Evolutionary conservation across 2,113 vertebrate species (phyloP), one percentile per base, ranked within the genome.

Genomic region (Labeo catla): DNA sequence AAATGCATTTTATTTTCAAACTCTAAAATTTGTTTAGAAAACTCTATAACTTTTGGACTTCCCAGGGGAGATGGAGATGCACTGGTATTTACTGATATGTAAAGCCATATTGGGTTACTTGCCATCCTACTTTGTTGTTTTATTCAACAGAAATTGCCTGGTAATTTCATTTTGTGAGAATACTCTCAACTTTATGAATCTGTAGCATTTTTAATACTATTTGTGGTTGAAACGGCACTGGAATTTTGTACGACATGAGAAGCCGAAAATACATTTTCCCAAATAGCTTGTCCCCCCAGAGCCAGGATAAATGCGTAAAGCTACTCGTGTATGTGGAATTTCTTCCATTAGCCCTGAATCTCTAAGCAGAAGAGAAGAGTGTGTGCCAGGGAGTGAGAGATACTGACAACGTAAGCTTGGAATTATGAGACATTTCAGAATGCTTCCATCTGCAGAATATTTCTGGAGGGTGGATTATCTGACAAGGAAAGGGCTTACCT

Each of bases 391-490:
- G 86, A 93, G 92, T 91, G 94, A 86, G 90, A 93, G 91, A 93
- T 92, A 92, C 90, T 92, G 92, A 94, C 94, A 94, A 93, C 93
- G 92, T 95, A 94, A 95, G 93, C 93, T 92, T 84, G 86, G 93
- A 91, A 92, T 95, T 95, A 95, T 92, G 89, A 94, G 92, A 84
- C 91, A 77, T 94, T 94, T 94, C 91, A 92, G 89, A 92, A 92
- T 86, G 93, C 92, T 91, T 94, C 94, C 93, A 93, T 94, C 93
- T 93, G 93, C 92, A 93, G 90, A 91, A 93, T 93, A 92, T 93
- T 93, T 94, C 91, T 92, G 91, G 90, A 87, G 80, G 89, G 61
- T 93, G 94, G 94, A 95, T 95, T 94, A 95, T 94, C 91, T 89
- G 84, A 94, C 94, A 93, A 94, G 93, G 91, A 91, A 93, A 91